Evolutionary conservation across 2,113 vertebrate genomes (phyloP), one percentile per base, ranked within the genome.

Genomic region (Butorides virescens): DNA sequence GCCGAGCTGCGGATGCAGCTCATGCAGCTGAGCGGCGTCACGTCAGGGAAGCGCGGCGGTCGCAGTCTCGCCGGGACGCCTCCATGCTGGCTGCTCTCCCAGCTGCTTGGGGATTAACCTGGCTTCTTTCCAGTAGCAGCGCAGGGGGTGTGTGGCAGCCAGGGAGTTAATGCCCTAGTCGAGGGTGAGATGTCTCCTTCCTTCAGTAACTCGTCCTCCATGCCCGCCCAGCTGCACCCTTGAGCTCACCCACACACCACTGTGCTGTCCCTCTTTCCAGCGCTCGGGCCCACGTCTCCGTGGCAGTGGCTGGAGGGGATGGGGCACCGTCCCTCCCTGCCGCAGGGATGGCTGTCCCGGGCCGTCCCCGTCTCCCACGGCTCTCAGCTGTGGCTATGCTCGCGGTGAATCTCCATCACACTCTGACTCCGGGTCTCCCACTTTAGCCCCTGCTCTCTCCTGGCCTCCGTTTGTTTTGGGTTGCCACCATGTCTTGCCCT

Each of bases 31-130:
- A 47, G 32, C 0, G 3, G 58, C 26, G 17, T 50, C 22, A 1
- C 7, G 10, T 49, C 78, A 62, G 66, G 50, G 56, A 70, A 27
- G 42, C 1, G 7, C 0, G 0, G 61, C 72, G 30, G 39, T 53
- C 5, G 6, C 0, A 0, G 25, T 72, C 53, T 25, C 3, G 1
- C 67, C 0, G 0, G 46, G 53, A 66, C 1, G 2, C 20, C 42
- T 88, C 26, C 26, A 10, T 1, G 1, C 46, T 95, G 90, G 44
- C 58, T 79, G 36, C 58, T 73, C 27, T 93, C 42, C 59, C 50
- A 76, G 71, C 19, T 76, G 49, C 53, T 12, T 0, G 0, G 65
- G 58, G 37, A 61, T 86, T 25, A 49, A 68, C 88, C 62, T 5
- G 29, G 62, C 67, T 93, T 70, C 58, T 88, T 83, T 88, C 79